Base-by-base conservation (phyloP, 2,888 invertebrate genomes). In the Cylindroiulus punctatus region DNA sequence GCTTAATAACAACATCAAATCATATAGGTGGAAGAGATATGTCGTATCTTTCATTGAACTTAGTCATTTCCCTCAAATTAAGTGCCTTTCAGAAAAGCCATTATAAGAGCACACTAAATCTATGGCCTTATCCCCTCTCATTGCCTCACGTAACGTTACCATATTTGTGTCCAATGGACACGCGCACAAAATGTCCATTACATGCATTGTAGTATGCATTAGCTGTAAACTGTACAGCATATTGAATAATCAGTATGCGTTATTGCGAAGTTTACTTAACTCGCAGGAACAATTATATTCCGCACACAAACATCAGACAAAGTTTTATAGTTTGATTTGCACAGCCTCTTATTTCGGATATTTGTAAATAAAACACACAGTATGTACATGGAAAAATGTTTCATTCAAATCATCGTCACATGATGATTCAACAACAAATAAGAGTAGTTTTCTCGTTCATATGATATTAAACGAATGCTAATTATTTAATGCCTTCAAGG, bases 1-100 rank as follows among this genome's bases (percentile, higher is more conserved):
- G 26, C 26, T 30, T 30, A 76, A 17, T 30, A 30, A 30, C 76
- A 76, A 14, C 10, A 76, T 76, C 30, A 30, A 76, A 26, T 30
- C 76, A 17, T 30, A 76, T 30, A 76, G 76, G 30, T 76, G 76
- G 76, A 76, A 76, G 76, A 76, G 30, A 76, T 76, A 30, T 30
- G 30, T 30, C 26, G 1, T 76, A 76, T 30, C 26, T 76, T 30
- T 30, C 26, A 76, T 30, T 30, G 26, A 76, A 76, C 76, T 76
- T 30, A 30, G 30, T 7, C 76, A 76, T 30, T 30, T 30, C 30
- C 4, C 17, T 26, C 12, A 76, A 76, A 26, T 76, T 76, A 30
- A 76, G 26, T 76, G 76, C 76, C 30, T 30, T 76, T 76, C 76
- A 76, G 26, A 30, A 76, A 30, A 76, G 30, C 30, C 14, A 14